These are phyloP conservation scores for Opisthograptis luteolata DNA, from an alignment of 2,888 invertebrate genomes.

Conservation along the genomic window DNA sequence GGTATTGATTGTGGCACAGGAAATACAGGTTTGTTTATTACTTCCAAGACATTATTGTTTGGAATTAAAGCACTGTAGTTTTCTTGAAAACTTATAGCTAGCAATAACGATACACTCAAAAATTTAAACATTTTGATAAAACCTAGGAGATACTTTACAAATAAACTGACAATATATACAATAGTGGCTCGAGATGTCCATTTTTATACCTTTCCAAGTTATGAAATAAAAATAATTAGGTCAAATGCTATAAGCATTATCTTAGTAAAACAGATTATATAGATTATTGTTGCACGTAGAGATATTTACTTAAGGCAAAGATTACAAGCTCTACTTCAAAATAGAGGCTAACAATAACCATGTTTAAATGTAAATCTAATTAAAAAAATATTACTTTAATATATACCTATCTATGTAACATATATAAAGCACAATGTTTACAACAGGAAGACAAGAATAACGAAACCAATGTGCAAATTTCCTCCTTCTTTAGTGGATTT, in stretches of 20 bases:
- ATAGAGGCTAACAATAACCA: too few relatives aligned
- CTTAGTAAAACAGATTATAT: constrained; percentile 28
- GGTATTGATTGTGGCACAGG: neutral
- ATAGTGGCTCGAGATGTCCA: neutral
- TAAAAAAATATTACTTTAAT: too few relatives aligned
- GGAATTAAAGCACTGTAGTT: constrained; percentile 16
- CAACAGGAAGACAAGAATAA: too few relatives aligned
- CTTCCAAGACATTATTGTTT: constrained; percentile 12
- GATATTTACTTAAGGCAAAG: constrained; percentile 25
- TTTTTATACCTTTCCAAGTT: constrained; percentile 31
- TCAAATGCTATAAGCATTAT: constrained; percentile 31
- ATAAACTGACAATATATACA: constrained; percentile 15
- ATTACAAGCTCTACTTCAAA: too few relatives aligned
- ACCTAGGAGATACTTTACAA: neutral
- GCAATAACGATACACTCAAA: constrained; percentile 26
- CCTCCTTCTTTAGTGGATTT: too few relatives aligned
- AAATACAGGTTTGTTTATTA: neutral
- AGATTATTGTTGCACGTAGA: constrained; percentile 25
- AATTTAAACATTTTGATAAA: constrained; percentile 33
- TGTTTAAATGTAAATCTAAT: too few relatives aligned
- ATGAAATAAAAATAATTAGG: constrained; percentile 34
- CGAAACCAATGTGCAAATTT: too few relatives aligned
- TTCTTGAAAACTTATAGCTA: constrained; percentile 20
- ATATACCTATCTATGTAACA: too few relatives aligned
- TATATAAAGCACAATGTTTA: too few relatives aligned